Conservation (phyloP, 2,888 invertebrate species). For the Cyaniris semiargus region DNA sequence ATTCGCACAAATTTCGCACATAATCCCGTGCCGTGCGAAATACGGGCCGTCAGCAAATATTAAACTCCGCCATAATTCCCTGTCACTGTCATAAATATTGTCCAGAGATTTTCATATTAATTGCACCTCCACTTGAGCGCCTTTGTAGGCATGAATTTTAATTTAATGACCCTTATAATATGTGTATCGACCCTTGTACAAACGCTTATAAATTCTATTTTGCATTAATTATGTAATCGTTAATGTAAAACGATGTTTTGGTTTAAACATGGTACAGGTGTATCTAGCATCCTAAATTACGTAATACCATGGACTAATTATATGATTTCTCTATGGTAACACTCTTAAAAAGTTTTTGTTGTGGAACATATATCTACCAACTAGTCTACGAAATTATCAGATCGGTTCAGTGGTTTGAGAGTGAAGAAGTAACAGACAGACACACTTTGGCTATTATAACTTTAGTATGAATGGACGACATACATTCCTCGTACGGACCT, state of each 20-base stretch:
- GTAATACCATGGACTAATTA: no score
- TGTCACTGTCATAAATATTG: constrained; percentile 70
- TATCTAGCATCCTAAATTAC: no score
- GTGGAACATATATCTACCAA: no score
- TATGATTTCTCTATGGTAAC: no score
- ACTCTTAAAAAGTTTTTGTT: no score
- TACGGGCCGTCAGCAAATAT: constrained; percentile 73
- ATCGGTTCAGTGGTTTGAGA: no score
- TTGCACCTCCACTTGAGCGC: constrained; percentile 60
- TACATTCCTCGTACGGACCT: neutral
- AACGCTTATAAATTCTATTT: constrained; percentile 35
- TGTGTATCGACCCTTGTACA: constrained; percentile 37
- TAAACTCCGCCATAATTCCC: constrained; percentile 68
- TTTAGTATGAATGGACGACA: neutral
- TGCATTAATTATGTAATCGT: constrained; percentile 28
- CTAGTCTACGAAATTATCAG: no score
- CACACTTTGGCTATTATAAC: neutral
- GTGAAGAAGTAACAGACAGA: no score
- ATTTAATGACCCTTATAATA: constrained; percentile 52
- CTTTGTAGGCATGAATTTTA: constrained; percentile 61
- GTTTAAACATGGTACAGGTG: neutral
- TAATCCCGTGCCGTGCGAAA: constrained; percentile 71
- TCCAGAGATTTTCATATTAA: constrained; percentile 70
- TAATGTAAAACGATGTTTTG: neutral
- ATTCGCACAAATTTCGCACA: constrained; percentile 62